Evolutionary conservation across 2,113 vertebrate species (phyloP).

Genomic region (Cygnus buccinator): DNA sequence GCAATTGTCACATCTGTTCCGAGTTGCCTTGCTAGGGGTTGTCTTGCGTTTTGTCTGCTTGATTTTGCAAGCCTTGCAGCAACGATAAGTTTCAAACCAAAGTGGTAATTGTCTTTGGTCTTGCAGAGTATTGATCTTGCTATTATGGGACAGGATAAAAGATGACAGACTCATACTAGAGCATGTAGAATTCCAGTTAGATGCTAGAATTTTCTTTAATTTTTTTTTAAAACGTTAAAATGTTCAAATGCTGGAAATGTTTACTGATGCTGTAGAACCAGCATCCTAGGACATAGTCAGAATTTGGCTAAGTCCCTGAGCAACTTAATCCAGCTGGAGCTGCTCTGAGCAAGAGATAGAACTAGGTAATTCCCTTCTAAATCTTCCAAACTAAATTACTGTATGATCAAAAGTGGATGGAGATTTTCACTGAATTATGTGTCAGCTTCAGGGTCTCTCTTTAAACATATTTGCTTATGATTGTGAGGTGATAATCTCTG

Average conservation of each 20-base stretch:
- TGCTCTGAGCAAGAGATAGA: not conserved
- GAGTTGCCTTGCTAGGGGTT: not conserved
- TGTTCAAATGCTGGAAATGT: not conserved
- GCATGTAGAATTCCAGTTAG: not conserved
- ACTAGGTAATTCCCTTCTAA: not conserved
- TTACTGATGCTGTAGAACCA: not conserved
- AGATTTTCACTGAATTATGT: not conserved
- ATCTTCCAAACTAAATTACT: not conserved
- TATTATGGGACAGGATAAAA: not conserved
- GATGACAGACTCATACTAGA: not conserved
- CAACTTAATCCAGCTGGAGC: not conserved
- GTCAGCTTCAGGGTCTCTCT: not conserved
- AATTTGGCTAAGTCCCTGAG: not conserved
- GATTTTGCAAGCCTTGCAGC: not conserved
- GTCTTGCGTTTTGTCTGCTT: not conserved
- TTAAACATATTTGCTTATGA: not conserved
- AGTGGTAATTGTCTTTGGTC: not conserved
- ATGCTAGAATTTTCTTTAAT: not conserved
- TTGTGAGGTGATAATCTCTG: not conserved
- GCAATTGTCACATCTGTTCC: not conserved
- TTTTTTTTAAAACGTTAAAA: not conserved
- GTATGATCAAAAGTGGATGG: not conserved
- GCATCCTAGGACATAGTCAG: not conserved
- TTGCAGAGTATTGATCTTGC: not conserved
- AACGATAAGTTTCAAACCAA: not conserved